phyloP scores from a whole-genome alignment of 2,888 invertebrate genomes.

The Acanthosoma haemorrhoidale region DNA sequence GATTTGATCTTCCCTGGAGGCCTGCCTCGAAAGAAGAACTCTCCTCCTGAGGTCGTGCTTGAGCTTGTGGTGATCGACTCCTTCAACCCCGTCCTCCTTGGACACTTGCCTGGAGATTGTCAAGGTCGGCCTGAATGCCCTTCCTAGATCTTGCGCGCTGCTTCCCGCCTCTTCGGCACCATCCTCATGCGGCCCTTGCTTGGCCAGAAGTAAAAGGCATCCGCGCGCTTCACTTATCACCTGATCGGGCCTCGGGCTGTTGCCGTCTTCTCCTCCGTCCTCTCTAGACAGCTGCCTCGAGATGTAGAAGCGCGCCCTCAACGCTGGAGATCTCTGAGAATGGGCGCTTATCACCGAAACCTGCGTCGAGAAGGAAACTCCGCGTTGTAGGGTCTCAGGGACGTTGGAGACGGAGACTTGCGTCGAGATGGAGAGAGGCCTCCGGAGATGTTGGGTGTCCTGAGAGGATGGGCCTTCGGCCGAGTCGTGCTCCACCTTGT shows the following conservation, averaged over 20 bases:
- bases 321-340: not conserved
- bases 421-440: not conserved
- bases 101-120: not conserved
- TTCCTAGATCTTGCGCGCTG: not conserved
- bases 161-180: not conserved
- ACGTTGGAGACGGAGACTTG: not conserved
- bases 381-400: not conserved
- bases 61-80: not conserved
- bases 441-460: not conserved
- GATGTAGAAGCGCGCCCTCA: not conserved
- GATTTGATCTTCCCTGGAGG: not conserved
- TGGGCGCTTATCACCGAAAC: not conserved
- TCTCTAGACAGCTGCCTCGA: not conserved
- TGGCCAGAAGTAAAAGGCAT: not conserved
- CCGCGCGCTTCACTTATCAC: not conserved
- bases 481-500: not conserved
- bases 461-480: too few relatives aligned
- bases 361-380: not conserved
- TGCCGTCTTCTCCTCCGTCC: not conserved
- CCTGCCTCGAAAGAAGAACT: not conserved
- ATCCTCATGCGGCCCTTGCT: slow-evolving; percentile 5
- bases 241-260: not conserved
- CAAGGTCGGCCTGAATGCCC: not conserved
- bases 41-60: not conserved
- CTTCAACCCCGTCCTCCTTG: not conserved